These are phyloP conservation scores for Cinara cedri DNA, from an alignment of 2,888 invertebrate genomes.

Conservation along the genomic window DNA sequence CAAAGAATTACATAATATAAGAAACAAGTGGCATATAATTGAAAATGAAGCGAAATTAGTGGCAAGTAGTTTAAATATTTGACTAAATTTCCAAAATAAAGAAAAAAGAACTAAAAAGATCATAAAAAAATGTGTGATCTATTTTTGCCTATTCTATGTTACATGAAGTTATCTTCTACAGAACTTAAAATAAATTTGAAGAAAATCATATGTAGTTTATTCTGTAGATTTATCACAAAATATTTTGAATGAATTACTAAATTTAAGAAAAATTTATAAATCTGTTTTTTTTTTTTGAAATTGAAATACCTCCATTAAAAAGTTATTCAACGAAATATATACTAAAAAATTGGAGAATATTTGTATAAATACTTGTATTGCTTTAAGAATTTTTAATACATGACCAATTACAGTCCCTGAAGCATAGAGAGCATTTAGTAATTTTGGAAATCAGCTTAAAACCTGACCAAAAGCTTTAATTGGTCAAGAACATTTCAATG, in stretches of 20 bases:
- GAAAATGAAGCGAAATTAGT: constrained; percentile 13
- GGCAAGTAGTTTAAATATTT: too few species aligned
- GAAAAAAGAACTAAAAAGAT: not conserved
- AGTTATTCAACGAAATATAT: too few species aligned
- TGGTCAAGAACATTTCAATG: not conserved
- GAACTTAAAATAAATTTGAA: too few species aligned
- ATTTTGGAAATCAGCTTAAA: too few species aligned
- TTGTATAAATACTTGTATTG: not conserved
- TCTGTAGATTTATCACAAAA: not conserved
- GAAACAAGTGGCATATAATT: constrained; percentile 19
- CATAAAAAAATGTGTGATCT: too few species aligned
- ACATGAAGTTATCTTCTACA: too few species aligned
- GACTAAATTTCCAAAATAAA: too few species aligned
- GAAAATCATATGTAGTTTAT: not conserved
- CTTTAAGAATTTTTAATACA: constrained; percentile 6
- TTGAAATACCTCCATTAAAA: too few species aligned
- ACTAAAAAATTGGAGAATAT: not conserved
- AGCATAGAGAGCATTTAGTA: not conserved
- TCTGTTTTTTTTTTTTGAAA: too few species aligned
- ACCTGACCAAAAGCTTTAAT: too few species aligned
- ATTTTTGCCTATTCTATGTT: not conserved
- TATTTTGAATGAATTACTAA: not conserved
- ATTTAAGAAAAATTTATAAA: not conserved
- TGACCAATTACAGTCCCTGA: not conserved
- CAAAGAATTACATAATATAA: constrained; percentile 21